Base-by-base conservation (phyloP, 2,888 invertebrate species). In the Megastigmus dorsalis region DNA sequence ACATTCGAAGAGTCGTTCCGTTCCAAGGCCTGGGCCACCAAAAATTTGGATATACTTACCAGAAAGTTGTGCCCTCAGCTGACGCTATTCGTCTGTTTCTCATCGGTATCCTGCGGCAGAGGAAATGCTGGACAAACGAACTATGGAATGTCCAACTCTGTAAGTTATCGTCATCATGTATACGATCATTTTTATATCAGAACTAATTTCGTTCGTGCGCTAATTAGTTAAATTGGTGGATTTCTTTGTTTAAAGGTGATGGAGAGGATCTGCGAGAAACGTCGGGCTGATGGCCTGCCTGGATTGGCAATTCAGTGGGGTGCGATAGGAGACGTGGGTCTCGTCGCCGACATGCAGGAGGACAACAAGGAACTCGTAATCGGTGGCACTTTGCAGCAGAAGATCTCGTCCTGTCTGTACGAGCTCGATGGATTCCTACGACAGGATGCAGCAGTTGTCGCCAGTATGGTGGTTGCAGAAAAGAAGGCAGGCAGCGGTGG, bases 391-490 rank as follows among this genome's bases (percentile, higher is more conserved):
- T 89, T 96, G 2, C 96, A 95, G 75, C 97, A 97, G 86, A 91
- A 93, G 79, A 95, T 97, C 82, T 91, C 92, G 0, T 96, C 95
- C 0, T 97, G 97, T 84, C 89, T 97, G 13, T 89, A 92, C 3
- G 91, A 93, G 0, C 88, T 97, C 30, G 94, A 95, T 83, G 89
- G 89, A 43, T 91, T 98, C 88, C 88, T 99, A 67, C 93, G 93
- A 76, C 86, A 84, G 5, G 83, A 88, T 2, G 87, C 90, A 0
- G 89, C 95, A 0, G 90, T 96, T 18, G 95, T 96, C 0, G 91
- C 93, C 0, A 95, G 95, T 79, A 95, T 96, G 89, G 95, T 97
- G 0, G 94, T 96, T 0, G 97, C 97, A 0, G 95, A 96, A 84
- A 96, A 95, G 89, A 90, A 91, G 78, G 89, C 90, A 0, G 91